Evolutionary conservation across 2,888 invertebrate species (phyloP).

Genomic region (Apamea anceps): DNA sequence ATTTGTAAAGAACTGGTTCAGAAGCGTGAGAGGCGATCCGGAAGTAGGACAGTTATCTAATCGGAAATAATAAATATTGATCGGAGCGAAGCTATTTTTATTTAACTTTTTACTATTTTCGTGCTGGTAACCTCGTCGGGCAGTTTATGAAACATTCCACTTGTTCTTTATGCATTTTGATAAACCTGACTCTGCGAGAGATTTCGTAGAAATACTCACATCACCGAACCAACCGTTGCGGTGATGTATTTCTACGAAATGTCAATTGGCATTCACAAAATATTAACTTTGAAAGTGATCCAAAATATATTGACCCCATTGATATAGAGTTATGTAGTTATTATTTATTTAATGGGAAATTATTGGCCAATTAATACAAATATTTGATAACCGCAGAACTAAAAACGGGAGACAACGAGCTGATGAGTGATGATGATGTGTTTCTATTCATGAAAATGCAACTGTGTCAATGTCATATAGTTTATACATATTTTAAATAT

Average conservation of each 20-base stretch:
- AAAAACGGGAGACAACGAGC: not conserved
- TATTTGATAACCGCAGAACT: not conserved
- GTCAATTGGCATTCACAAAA: not conserved
- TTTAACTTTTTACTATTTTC: conserved; percentile 36
- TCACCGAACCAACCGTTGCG: too few relatives aligned
- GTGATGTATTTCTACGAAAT: not conserved
- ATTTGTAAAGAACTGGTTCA: conserved; percentile 45
- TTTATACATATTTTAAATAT: not conserved
- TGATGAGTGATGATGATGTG: not conserved
- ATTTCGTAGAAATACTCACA: not conserved
- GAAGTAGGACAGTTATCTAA: conserved; percentile 76
- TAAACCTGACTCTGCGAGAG: not conserved
- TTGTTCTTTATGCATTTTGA: conserved; percentile 9
- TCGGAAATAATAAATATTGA: conserved; percentile 68
- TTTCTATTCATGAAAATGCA: conserved; percentile 14
- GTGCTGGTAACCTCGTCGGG: conserved; percentile 9
- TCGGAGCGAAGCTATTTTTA: conserved; percentile 50
- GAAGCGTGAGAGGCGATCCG: conserved; percentile 67
- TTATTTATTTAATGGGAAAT: not conserved
- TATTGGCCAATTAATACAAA: not conserved
- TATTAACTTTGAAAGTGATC: not conserved
- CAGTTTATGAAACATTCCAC: conserved; percentile 34
- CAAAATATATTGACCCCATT: not conserved
- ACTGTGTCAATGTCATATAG: conserved; percentile 25
- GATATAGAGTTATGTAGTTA: not conserved